Conservation (phyloP, 2,888 invertebrate genomes). For the Lymantria monacha region DNA sequence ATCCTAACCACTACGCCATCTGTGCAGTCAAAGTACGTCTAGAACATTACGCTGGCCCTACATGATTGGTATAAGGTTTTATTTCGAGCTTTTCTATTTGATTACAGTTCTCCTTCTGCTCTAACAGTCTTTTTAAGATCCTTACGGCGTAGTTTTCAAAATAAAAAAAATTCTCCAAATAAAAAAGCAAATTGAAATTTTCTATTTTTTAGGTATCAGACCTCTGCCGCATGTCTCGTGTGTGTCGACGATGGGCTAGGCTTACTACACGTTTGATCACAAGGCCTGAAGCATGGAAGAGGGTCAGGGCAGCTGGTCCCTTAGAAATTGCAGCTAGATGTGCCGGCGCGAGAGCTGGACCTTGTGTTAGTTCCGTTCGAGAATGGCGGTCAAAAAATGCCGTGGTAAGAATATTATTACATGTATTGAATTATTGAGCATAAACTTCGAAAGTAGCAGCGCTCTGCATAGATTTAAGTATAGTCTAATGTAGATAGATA, state of each 20-base stretch:
- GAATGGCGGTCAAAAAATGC: conserved; percentile 72
- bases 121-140: no score
- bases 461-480: no score
- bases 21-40: no score
- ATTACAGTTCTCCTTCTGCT: no score
- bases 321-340: conserved; percentile 69
- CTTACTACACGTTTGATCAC: conserved; percentile 60
- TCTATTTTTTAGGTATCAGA: conserved; percentile 59
- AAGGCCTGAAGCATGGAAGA: conserved; percentile 65
- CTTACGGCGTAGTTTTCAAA: no score
- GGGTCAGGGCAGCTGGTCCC: conserved; percentile 65
- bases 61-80: no score
- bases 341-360: conserved; percentile 68
- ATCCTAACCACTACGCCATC: no score
- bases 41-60: no score
- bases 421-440: neutral
- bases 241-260: conserved; percentile 71
- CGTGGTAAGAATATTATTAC: conserved; percentile 43
- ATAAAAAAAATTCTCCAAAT: neutral
- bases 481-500: no score
- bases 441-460: neutral
- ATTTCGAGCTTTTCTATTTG: no score
- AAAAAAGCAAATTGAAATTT: neutral
- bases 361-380: conserved; percentile 64
- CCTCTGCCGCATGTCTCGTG: conserved; percentile 80